Evolutionary conservation across 2,888 invertebrate genomes (phyloP).

Genomic region (Frankliniella intonsa): DNA sequence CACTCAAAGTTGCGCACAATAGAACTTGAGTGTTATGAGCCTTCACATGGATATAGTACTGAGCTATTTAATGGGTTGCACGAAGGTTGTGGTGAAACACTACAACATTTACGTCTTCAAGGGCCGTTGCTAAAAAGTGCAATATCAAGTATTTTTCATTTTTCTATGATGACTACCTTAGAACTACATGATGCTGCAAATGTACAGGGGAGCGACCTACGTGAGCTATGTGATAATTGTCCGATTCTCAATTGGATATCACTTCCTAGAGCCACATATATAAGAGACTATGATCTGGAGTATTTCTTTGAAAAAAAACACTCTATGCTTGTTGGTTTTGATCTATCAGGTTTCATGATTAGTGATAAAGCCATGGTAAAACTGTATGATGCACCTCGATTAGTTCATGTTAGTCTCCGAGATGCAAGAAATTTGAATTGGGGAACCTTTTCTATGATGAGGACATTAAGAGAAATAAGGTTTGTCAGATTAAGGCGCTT

Average conservation of each 20-base stretch:
- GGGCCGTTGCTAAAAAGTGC: background rate
- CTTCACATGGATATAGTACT: background rate
- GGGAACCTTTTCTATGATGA: conserved; percentile 14
- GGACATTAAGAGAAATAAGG: background rate
- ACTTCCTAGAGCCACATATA: background rate
- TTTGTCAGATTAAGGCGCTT: background rate
- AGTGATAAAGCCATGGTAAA: conserved; percentile 11
- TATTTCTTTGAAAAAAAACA: conserved; percentile 17
- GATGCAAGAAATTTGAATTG: background rate
- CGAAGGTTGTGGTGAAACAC: conserved; percentile 7
- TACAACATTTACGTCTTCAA: background rate
- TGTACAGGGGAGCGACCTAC: background rate
- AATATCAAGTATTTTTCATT: background rate
- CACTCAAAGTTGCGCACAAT: conserved; percentile 1
- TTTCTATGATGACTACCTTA: conserved; percentile 12
- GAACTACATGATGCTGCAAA: background rate
- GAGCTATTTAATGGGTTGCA: conserved; percentile 8
- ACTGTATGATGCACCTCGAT: conserved; percentile 8
- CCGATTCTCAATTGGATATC: background rate
- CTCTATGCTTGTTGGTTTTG: conserved; percentile 6
- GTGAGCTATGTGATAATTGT: conserved; percentile 3
- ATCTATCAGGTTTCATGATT: background rate
- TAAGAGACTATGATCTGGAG: background rate
- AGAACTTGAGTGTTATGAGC: background rate
- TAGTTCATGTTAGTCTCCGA: conserved; percentile 10